phyloP scores from a whole-genome alignment of 2,113 vertebrate species.

The Acanthisitta chloris region DNA sequence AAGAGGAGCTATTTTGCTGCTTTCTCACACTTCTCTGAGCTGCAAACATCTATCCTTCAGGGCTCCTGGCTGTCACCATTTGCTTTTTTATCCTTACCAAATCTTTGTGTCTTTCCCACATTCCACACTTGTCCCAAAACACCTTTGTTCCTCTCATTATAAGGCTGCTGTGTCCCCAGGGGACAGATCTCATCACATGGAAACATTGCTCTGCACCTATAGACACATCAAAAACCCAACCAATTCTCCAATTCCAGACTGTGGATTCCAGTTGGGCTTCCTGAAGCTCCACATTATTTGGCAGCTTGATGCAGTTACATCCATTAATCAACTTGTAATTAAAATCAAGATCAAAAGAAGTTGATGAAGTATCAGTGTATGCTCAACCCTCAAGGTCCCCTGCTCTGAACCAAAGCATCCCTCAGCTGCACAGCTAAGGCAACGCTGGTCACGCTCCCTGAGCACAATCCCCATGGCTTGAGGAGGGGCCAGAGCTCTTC shows the following conservation, averaged over 20 bases:
- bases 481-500: conserved; percentile 32
- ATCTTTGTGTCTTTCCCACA: background rate
- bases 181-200: background rate
- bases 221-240: background rate
- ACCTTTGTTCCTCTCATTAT: rapidly evolving
- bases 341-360: background rate
- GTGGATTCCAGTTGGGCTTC: background rate
- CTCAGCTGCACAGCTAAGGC: background rate
- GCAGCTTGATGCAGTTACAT: background rate
- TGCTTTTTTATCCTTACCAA: background rate
- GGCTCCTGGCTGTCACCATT: background rate
- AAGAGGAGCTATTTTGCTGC: background rate
- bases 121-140: background rate
- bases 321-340: background rate
- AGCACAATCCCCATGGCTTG: background rate
- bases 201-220: rapidly evolving
- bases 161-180: background rate
- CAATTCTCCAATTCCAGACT: background rate
- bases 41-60: background rate
- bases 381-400: background rate
- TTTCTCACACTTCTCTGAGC: background rate
- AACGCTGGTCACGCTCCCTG: background rate
- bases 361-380: background rate
- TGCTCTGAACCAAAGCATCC: background rate
- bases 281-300: background rate